phyloP scores from a whole-genome alignment of 2,113 vertebrate genomes.

The Antechinus flavipes region DNA sequence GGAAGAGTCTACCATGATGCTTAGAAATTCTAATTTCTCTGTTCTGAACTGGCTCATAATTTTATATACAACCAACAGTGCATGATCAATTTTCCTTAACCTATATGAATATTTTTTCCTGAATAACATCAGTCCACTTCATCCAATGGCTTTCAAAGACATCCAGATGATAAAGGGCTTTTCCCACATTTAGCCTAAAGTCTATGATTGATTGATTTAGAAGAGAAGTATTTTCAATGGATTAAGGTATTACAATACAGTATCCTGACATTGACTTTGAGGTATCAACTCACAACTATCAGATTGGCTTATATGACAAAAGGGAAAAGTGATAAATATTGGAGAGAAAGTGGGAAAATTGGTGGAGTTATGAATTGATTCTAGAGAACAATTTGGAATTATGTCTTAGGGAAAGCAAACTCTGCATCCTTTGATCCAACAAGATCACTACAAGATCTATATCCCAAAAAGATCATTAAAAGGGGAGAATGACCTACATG shows the following conservation, averaged over 20 bases:
- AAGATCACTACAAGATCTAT: too few relatives aligned
- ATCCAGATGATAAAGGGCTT: background rate
- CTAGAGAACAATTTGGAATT: too few relatives aligned
- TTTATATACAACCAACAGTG: background rate
- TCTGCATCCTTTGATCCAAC: too few relatives aligned
- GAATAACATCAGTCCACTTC: background rate
- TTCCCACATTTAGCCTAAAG: background rate
- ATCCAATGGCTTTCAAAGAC: background rate
- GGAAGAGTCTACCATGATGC: background rate
- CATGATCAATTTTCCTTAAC: background rate
- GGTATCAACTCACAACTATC: background rate
- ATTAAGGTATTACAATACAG: background rate
- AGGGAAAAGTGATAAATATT: too few relatives aligned
- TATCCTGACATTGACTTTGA: background rate
- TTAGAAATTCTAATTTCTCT: background rate
- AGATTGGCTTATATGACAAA: too few relatives aligned
- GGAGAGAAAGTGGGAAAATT: too few relatives aligned
- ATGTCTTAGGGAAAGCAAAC: too few relatives aligned
- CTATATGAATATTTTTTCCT: background rate
- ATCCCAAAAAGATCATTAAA: too few relatives aligned
- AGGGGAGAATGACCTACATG: too few relatives aligned
- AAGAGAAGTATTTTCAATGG: background rate
- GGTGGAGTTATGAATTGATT: too few relatives aligned
- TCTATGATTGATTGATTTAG: background rate
- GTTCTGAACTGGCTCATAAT: background rate